Conservation (phyloP, 2,797 vertebrate species). For the Anguilla pacifica region DNA sequence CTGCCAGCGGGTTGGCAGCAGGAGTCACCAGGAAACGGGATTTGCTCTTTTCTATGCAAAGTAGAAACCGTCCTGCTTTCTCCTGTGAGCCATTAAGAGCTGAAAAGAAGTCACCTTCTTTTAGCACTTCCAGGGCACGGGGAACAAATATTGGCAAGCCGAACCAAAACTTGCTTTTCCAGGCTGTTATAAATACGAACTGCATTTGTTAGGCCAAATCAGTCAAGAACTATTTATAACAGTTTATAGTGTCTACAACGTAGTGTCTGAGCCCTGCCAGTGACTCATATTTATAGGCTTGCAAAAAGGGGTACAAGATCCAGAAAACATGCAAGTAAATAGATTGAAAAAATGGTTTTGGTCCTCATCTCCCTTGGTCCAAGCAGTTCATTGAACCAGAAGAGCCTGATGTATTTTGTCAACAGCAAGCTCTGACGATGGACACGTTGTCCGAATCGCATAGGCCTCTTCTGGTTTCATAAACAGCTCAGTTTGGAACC, state of each 20-base stretch:
- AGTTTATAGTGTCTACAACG: background rate
- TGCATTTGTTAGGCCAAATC: background rate
- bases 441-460: background rate
- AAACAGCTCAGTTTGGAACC: background rate
- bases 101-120: background rate
- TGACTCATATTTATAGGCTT: background rate
- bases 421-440: background rate
- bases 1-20: background rate
- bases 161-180: background rate
- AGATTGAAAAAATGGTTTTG: background rate
- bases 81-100: background rate
- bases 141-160: background rate
- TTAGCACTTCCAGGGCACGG: background rate
- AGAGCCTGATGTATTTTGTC: background rate
- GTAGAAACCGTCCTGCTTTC: background rate
- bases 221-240: background rate
- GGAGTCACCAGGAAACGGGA: slow-evolving; percentile 9
- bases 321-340: background rate
- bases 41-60: slow-evolving; percentile 16
- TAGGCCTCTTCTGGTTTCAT: background rate
- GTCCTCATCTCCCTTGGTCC: background rate
- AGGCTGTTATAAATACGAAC: background rate
- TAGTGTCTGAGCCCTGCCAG: background rate
- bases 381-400: background rate
- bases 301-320: background rate